Evolutionary conservation across 1,140 invertebrate genomes (phyloP), one percentile per base, ranked within the genome.

Genomic region (Aleiodes sp.): DNA sequence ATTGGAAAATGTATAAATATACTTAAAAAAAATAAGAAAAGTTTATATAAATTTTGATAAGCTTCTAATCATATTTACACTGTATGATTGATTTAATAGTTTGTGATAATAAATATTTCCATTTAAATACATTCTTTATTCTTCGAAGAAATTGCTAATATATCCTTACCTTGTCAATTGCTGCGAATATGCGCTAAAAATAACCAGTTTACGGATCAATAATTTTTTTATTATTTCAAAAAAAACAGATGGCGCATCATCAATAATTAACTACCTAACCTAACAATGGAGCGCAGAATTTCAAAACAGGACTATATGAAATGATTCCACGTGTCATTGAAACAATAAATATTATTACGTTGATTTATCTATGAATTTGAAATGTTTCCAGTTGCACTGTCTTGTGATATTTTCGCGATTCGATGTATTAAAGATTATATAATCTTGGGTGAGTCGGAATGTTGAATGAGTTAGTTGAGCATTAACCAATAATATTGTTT

Each of bases 91-190:
- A 77, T 80, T 75, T 80, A 56, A 80, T 84, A 83, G 80, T 84
- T 83, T 84, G 80, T 84, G 80, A 84, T 83, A 84, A 84, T 84
- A 83, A 84, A 82, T 79, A 78, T 81, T 82, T 80, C 77, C 78
- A 82, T 79, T 81, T 77, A 74, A 75, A 75, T 65, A 60, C 16
- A 56, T 64, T 12, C 59, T 68, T 12, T 24, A 52, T 12, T 60
- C 12, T 3, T 14, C 39, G 6, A 6, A 41, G n/a, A 8, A n/a
- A n/a, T 41, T 41, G 9, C 3, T 41, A 4, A 35, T 6, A 35
- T 35, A n/a, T n/a, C n/a, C n/a, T n/a, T n/a, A n/a, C n/a, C n/a
- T 35, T 35, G 10, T 6, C 31, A 35, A 35, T 6, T 35, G 4
- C 31, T 35, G 31, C 4, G 31, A 35, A n/a, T n/a, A n/a, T n/a